Evolutionary conservation across 2,113 vertebrate genomes (phyloP).

Genomic region (Sclerurus mexicanus): DNA sequence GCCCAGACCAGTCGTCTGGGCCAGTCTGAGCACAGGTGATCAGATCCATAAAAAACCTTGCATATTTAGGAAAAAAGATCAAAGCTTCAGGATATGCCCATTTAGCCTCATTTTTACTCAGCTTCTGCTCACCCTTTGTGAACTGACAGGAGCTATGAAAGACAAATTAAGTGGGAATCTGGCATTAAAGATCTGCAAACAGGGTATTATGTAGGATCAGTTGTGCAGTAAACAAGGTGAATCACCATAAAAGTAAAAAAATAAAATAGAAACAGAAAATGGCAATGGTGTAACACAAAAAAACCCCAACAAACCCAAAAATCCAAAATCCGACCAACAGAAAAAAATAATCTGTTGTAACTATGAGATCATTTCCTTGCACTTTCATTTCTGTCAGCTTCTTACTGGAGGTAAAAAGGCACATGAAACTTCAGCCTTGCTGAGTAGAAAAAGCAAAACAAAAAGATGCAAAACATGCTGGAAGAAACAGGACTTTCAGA

Average conservation of each 20-base stretch:
- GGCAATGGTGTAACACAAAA: neutral
- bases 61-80: neutral
- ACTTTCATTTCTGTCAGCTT: neutral
- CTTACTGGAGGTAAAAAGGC: neutral
- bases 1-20: neutral
- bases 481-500: neutral
- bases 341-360: accelerated
- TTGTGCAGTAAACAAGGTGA: neutral
- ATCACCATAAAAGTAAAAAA: neutral
- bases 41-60: neutral
- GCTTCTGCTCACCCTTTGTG: neutral
- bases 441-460: neutral
- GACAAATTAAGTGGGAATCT: neutral
- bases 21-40: neutral
- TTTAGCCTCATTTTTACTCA: neutral
- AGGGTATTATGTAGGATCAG: neutral
- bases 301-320: neutral
- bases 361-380: neutral
- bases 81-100: neutral
- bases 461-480: neutral
- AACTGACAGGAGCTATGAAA: neutral
- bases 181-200: neutral
- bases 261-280: neutral
- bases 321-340: neutral
- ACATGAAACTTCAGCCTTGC: neutral